Base-by-base conservation (phyloP, 2,797 vertebrate species). In the Coregonus suidteri region DNA sequence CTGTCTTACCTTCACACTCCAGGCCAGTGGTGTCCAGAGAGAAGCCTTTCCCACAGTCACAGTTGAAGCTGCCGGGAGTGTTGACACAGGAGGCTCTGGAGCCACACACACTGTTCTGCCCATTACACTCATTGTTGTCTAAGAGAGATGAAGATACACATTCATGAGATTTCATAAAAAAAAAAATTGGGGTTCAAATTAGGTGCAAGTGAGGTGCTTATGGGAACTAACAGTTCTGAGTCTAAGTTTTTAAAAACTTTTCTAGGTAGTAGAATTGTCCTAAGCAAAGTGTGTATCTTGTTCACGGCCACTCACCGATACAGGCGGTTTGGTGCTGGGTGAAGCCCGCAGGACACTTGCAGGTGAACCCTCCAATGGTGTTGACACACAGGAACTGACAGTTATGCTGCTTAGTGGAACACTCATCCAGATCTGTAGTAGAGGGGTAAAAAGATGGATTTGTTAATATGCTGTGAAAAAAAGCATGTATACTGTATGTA, bases 311-410 rank as follows among this genome's bases (percentile, higher is more conserved):
- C 70, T 30, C 70, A 99, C 98, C 98, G n/a, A 99, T 99, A 91
- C 98, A 99, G 84, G 97, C 95, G 0, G 95, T 96, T 56, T 98
- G 98, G 88, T 99, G 98, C 76, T 99, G 98, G 51, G 96, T 99
- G 92, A 99, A 99, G 74, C 98, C 98, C 34, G 97, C 94, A 34
- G 98, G 98, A 86, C 98, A 99, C 89, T 98, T 99, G 84, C 98
- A 99, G 15, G 97, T 96, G 92, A 99, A 99, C 31, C 98, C 97
- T 4, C 98, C 98, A 0, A 99, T 97, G 79, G 98, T 99, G 93
- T 99, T 99, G 31, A 99, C 96, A 20, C 98, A 99, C 77, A 99
- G 91, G 90, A 99, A 99, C 90, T 99, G 98, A 89, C 98, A 99
- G 90, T 99, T 98, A 80, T 99, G 97, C 83, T 99, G 98, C 79